Evolutionary conservation across 2,113 vertebrate genomes (phyloP), one percentile per base, ranked within the genome.

Genomic region (Austrofundulus limnaeus): DNA sequence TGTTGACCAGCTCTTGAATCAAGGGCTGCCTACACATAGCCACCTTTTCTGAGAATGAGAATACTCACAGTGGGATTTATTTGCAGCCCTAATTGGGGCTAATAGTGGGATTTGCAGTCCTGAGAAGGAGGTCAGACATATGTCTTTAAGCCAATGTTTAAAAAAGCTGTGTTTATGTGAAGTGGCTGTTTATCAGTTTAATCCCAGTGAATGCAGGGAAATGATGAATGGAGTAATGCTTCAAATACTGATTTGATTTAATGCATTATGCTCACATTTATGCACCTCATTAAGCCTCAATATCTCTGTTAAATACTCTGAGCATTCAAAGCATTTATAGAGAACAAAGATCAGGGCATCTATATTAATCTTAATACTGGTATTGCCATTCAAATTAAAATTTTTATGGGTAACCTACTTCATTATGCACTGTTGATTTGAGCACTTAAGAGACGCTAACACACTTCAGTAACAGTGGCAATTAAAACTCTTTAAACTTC

Each of bases 21-120:
- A 12, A n/a, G 72, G 75, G 48, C 61, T 75, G 72, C 77, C 75
- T 64, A 60, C 78, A 68, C 73, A 48, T 41, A 63, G 59, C 71
- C 72, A 80, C 78, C 77, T 82, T 67, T 77, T 69, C 53, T 84
- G 82, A 84, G 5, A 34, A 10, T 75, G 63, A 74, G 66, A 81
- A 76, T 84, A 83, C 65, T 75, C 77, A 52, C 68, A 11, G 24
- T 61, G 79, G 78, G 68, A 73, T 66, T 75, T n/a, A n/a, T n/a
- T n/a, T n/a, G 54, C 20, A 39, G 17, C 69, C 25, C 3, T 37
- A n/a, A n/a, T n/a, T n/a, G n/a, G n/a, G n/a, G n/a, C n/a, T n/a
- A n/a, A n/a, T n/a, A n/a, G n/a, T n/a, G n/a, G n/a, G n/a, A n/a
- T n/a, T 70, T 28, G 39, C 41, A 70, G 56, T 62, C 66, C 59